phyloP scores from a whole-genome alignment of 2,113 vertebrate genomes.

The Rhineura floridana region DNA sequence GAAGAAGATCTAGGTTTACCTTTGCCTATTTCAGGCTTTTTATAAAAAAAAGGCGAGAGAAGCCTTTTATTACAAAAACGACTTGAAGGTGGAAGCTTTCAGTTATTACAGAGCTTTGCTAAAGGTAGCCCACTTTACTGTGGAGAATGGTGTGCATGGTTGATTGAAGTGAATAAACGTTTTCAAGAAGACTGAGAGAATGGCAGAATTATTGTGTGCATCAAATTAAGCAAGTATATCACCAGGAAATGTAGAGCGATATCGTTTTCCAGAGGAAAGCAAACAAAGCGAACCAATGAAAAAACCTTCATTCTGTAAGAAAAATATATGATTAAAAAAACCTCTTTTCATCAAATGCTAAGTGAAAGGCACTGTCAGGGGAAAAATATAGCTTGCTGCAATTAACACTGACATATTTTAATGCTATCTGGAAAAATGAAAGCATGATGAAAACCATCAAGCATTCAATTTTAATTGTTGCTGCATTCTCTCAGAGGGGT shows the following conservation, averaged over 20 bases:
- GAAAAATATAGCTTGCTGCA: not conserved
- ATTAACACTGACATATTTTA: not conserved
- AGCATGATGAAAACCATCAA: not conserved
- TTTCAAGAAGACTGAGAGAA: conserved; percentile 23
- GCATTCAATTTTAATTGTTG: not conserved
- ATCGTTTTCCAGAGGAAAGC: not conserved
- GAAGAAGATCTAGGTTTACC: not conserved
- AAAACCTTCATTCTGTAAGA: not conserved
- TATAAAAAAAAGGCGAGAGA: not conserved
- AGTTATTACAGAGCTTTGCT: not conserved
- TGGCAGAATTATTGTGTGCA: fast-evolving
- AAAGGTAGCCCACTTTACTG: conserved; percentile 7
- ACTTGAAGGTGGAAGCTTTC: conserved; percentile 42
- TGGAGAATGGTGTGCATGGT: not conserved
- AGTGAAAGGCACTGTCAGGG: not conserved
- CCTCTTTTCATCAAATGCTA: not conserved
- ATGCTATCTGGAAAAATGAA: not conserved
- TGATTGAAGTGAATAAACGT: fast-evolving
- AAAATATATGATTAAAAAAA: not conserved
- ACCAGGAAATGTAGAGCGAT: not conserved
- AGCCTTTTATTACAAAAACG: not conserved
- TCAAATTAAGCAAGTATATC: not conserved
- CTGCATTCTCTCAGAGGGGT: not conserved
- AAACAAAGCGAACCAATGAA: fast-evolving
- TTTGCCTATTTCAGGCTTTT: not conserved